phyloP scores from a whole-genome alignment of 2,888 invertebrate genomes.

The Ariolimax columbianus region DNA sequence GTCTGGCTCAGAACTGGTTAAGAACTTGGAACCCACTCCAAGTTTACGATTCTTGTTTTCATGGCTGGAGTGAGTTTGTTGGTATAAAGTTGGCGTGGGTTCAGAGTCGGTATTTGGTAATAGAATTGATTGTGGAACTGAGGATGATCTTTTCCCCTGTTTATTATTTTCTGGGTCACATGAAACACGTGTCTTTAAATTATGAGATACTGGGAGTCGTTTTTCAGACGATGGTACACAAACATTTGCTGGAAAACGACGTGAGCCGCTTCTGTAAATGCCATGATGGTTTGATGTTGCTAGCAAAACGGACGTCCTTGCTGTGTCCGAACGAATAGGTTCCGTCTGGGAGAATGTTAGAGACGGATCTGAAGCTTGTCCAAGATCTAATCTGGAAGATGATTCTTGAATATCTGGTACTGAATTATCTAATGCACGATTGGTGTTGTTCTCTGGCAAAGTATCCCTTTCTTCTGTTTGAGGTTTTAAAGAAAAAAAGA shows the following conservation, averaged over 20 bases:
- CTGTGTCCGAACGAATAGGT: slow-evolving; percentile 11
- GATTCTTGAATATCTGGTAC: slow-evolving; percentile 3
- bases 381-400: background rate
- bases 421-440: slow-evolving; percentile 40
- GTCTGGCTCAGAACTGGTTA: background rate
- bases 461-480: slow-evolving; percentile 12
- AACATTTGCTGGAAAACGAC: background rate
- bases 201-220: background rate
- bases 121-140: background rate
- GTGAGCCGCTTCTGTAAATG: background rate
- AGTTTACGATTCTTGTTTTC: background rate
- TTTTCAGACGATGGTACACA: background rate
- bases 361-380: background rate
- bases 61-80: background rate
- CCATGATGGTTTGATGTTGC: background rate
- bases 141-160: background rate
- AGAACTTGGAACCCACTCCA: background rate
- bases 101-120: background rate
- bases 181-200: slow-evolving; percentile 7
- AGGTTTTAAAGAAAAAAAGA: background rate
- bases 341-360: background rate
- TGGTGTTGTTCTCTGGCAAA: slow-evolving; percentile 50
- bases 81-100: background rate
- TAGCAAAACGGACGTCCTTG: background rate
- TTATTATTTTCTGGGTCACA: background rate